Conservation (phyloP, 2,113 vertebrate species). For the Gorsachius goisagi region DNA sequence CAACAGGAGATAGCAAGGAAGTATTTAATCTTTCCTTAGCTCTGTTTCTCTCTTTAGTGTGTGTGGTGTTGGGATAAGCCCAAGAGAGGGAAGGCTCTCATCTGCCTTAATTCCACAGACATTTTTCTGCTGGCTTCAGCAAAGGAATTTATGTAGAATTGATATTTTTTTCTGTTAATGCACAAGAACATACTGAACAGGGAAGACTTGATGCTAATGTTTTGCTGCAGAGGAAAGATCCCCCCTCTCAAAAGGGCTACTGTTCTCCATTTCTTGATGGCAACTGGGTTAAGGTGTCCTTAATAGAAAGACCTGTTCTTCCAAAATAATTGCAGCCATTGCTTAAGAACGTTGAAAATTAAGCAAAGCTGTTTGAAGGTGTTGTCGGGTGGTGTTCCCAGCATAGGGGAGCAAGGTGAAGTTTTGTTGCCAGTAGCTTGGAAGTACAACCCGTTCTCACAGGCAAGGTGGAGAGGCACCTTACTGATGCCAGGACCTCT, state of each 20-base stretch:
- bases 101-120: constrained; percentile 49
- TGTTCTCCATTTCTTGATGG: neutral
- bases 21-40: constrained; percentile 46
- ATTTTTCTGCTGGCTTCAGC: constrained; percentile 34
- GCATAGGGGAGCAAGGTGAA: neutral
- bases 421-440: neutral
- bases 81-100: constrained; percentile 17
- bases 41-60: constrained; percentile 57
- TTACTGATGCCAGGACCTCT: neutral
- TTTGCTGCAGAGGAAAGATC: neutral
- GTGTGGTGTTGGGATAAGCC: constrained; percentile 53
- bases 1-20: constrained; percentile 34
- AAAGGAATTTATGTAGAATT: constrained; percentile 58
- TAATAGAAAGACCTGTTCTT: neutral
- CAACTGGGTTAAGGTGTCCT: neutral
- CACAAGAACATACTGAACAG: constrained; percentile 14
- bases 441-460: neutral
- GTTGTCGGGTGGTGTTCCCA: neutral
- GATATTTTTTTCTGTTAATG: constrained; percentile 25
- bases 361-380: neutral
- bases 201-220: neutral
- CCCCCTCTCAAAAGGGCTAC: neutral
- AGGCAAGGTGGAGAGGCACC: neutral
- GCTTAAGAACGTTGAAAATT: neutral
- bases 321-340: neutral